These are phyloP conservation scores for Didymodactylos carnosus DNA, from an alignment of 2,888 invertebrate species.

Conservation along the genomic window DNA sequence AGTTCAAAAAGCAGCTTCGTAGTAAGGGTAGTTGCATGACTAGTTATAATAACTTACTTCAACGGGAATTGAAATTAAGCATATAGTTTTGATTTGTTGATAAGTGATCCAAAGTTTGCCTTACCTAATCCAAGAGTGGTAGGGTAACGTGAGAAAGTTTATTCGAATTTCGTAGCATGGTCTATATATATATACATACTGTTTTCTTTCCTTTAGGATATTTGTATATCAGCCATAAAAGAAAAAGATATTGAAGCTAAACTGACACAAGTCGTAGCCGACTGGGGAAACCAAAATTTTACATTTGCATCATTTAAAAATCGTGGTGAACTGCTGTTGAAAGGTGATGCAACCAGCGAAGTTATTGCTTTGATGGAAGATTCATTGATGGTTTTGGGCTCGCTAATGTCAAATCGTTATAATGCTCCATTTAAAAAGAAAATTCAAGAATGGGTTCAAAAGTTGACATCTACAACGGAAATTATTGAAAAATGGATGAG, in stretches of 20 bases:
- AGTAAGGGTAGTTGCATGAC: no score
- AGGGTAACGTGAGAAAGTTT: not conserved
- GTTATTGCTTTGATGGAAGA: conserved; percentile 84
- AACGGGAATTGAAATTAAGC: no score
- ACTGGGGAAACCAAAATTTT: conserved; percentile 70
- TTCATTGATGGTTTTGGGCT: conserved; percentile 79
- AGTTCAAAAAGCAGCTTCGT: no score
- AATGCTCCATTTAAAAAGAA: conserved; percentile 89
- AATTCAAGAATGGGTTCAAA: conserved; percentile 84
- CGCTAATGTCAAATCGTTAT: conserved; percentile 73
- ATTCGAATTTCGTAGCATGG: no score
- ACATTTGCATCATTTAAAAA: conserved; percentile 85
- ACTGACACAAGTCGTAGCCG: conserved; percentile 72
- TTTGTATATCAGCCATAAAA: conserved; percentile 91
- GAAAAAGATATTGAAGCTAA: conserved; percentile 94
- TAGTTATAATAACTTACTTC: no score
- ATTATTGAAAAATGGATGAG: conserved; percentile 86
- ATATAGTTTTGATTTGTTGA: no score
- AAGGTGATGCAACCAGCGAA: conserved; percentile 84
- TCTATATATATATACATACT: no score
- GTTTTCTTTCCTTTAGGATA: conserved; percentile 44
- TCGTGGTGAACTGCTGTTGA: conserved; percentile 68
- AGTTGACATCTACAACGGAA: conserved; percentile 82
- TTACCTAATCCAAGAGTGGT: no score
- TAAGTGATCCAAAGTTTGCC: no score